Percentiles rank a stretch among this genome's conserved stretches.
Evolutionary conservation across 2,888 invertebrate species (phyloP).

Genomic region (Bombylius major): DNA sequence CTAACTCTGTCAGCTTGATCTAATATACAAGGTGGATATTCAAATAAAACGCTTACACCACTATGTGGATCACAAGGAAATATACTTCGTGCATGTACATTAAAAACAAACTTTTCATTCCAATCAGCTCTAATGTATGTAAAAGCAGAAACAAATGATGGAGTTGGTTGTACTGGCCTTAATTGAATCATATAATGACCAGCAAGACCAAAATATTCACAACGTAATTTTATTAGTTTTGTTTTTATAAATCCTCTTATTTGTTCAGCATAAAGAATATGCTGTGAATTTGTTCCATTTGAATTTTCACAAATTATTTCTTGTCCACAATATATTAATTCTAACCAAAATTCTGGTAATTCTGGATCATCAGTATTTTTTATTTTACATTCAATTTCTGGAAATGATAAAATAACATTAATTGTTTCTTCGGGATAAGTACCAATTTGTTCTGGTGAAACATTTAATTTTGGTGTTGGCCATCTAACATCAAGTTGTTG

Average conservation of each 20-base stretch:
- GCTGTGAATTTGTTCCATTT: slow-evolving; percentile 41
- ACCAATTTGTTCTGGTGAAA: slow-evolving; percentile 62
- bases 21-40: slow-evolving; percentile 72
- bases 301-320: slow-evolving; percentile 49
- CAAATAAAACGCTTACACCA: slow-evolving; percentile 66
- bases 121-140: slow-evolving; percentile 48
- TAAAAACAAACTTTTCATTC: slow-evolving; percentile 75
- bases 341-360: slow-evolving; percentile 60
- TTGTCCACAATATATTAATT: slow-evolving; percentile 68
- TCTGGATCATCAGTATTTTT: slow-evolving; percentile 34
- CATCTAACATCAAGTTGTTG: slow-evolving; percentile 63
- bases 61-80: slow-evolving; percentile 66
- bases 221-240: slow-evolving; percentile 53
- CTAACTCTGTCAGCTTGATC: slow-evolving; percentile 65
- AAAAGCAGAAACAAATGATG: slow-evolving; percentile 44
- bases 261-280: slow-evolving; percentile 66
- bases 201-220: slow-evolving; percentile 70
- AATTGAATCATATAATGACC: slow-evolving; percentile 68
- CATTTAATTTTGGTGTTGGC: slow-evolving; percentile 59
- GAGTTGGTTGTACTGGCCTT: slow-evolving; percentile 50
- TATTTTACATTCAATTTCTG: slow-evolving; percentile 50
- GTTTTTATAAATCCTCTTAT: slow-evolving; percentile 59
- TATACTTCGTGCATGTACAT: slow-evolving; percentile 71
- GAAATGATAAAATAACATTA: slow-evolving; percentile 61
- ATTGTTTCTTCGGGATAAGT: slow-evolving; percentile 69